A percentile compares a stretch with the other conserved stretches of the same genome.
phyloP scores from a whole-genome alignment of 2,113 vertebrate genomes.

The Lampris megalopsis region DNA sequence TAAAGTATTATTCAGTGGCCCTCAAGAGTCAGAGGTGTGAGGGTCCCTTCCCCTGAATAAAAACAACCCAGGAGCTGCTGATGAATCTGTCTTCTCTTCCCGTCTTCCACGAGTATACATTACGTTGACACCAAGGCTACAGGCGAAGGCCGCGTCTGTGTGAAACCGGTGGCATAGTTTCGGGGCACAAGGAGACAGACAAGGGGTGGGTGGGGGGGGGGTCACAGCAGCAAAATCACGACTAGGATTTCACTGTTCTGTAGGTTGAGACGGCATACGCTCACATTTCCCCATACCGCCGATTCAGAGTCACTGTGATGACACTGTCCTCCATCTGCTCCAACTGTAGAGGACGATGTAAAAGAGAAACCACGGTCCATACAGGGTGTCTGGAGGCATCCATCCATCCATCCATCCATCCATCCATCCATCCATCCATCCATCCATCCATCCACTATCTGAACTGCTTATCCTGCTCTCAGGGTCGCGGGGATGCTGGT shows the following conservation, averaged over 20 bases:
- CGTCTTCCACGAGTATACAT: conserved; percentile 36
- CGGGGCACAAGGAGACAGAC: conserved; percentile 17
- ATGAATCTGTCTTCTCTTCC: conserved; percentile 67
- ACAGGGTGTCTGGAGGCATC: conserved; percentile 48
- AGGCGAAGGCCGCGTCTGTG: conserved; percentile 68
- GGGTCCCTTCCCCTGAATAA: conserved; percentile 58
- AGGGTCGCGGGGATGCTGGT: too few species aligned
- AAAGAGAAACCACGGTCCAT: conserved; percentile 62
- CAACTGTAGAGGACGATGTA: conserved; percentile 42
- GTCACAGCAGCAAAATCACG: background rate
- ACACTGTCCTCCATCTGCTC: background rate
- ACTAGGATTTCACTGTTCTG: background rate
- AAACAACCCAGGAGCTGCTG: conserved; percentile 65
- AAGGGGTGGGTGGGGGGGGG: background rate
- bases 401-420: too few species aligned
- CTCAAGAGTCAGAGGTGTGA: conserved; percentile 56
- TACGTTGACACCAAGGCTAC: conserved; percentile 69
- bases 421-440: too few species aligned
- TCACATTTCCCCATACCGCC: background rate
- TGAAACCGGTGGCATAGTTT: conserved; percentile 53
- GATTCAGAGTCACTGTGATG: background rate
- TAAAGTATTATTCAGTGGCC: conserved; percentile 58
- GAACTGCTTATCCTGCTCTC: too few species aligned
- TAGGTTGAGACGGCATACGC: background rate
- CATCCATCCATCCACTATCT: too few species aligned